Evolutionary conservation across 2,113 vertebrate genomes (phyloP), one percentile per base, ranked within the genome.

Genomic region (Eclectus roratus): DNA sequence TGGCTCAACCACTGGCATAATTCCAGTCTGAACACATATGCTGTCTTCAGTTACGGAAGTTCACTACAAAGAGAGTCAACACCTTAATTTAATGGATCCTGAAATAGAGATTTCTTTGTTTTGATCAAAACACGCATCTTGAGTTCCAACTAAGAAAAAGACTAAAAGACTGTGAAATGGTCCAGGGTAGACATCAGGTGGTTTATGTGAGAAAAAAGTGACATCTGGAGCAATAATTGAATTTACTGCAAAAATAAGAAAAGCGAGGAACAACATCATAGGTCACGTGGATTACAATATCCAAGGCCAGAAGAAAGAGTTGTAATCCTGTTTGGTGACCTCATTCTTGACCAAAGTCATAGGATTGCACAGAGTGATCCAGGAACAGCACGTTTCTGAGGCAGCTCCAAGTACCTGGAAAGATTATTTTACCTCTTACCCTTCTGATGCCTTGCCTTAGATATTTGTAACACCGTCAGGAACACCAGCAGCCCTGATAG

Each of bases 271-370:
- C 79, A 52, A 46, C 4, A 55, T 44, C 44, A 86, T 39, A 76
- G 1, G 18, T 74, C 7, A 6, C 33, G 35, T 3, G 8, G 47
- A 37, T 43, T 70, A 74, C 0, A 0, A 66, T 85, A 78, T 70
- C 27, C 11, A 63, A 80, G n/a, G 52, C 72, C n/a, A 71, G 50
- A 53, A 83, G 23, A 46, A 87, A 85, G 17, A 60, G 18, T 16
- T 86, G 31, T 72, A 64, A 76, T 52, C 39, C 21, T 44, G 28
- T 43, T 49, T 39, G 23, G 25, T 61, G 31, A 44, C 10, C 31
- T 77, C 13, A 14, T 14, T 61, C 46, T 87, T 71, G 25, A 63
- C 17, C 23, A 87, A 83, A 87, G 29, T 9, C 43, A 19, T 9
- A 64, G n/a, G 17, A 43, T 0, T 66, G 25, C 20, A 76, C n/a